Percentiles rank a stretch among this genome's conserved stretches.
Conservation (phyloP, 2,797 vertebrate species). For the Clamator glandarius region DNA sequence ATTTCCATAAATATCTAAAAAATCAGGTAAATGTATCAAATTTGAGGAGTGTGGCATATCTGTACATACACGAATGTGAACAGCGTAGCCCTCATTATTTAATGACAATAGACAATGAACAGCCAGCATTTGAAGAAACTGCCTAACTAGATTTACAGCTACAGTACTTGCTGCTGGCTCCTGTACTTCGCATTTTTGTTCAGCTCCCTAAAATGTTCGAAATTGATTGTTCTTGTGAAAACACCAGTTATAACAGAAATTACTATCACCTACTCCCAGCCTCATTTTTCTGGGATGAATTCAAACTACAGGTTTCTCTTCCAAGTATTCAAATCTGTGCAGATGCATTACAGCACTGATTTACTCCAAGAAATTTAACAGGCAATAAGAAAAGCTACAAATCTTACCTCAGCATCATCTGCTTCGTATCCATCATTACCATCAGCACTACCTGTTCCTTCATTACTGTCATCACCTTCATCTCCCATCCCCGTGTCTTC, state of each 20-base stretch:
- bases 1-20: not conserved
- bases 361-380: not conserved
- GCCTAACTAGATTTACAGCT: not conserved
- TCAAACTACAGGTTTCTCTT: not conserved
- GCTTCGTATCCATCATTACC: constrained; percentile 93
- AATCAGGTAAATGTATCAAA: not conserved
- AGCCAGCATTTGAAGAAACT: not conserved
- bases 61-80: not conserved
- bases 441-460: constrained; percentile 89
- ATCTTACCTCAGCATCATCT: constrained; percentile 89
- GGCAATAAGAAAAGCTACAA: not conserved
- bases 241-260: not conserved
- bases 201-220: not conserved
- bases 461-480: constrained; percentile 94
- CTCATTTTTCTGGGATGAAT: not conserved
- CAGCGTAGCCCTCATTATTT: not conserved
- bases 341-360: not conserved
- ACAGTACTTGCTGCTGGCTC: not conserved
- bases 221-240: not conserved
- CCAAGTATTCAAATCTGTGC: not conserved
- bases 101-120: not conserved
- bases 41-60: not conserved
- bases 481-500: constrained; percentile 92
- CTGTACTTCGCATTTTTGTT: not conserved
- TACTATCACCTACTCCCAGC: not conserved